Conservation (phyloP, 1,140 invertebrate species). For the Tribolium madens region DNA sequence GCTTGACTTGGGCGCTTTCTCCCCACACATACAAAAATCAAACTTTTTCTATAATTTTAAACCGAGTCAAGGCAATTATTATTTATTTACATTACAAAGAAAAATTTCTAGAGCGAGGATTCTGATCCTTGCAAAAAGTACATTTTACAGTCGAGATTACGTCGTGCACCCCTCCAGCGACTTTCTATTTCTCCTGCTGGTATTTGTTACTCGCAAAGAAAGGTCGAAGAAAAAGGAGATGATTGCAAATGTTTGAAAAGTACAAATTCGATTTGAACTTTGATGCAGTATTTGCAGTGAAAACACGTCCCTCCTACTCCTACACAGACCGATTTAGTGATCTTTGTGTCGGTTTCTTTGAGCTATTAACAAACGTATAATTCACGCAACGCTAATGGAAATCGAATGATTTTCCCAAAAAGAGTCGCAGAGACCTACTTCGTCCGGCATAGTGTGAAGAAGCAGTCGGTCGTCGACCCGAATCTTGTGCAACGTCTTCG, state of each 20-base stretch:
- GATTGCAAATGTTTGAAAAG: constrained; percentile 2
- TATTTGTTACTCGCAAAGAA: constrained; percentile 1
- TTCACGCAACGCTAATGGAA: constrained; percentile 5
- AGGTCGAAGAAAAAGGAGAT: not conserved
- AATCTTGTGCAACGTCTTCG: constrained; percentile 27
- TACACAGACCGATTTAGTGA: not conserved
- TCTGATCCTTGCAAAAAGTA: not conserved
- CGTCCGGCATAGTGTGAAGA: constrained; percentile 4
- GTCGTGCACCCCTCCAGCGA: not conserved
- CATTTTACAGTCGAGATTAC: not conserved
- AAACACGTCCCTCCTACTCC: not conserved
- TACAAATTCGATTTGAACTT: constrained; percentile 15
- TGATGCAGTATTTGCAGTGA: constrained; percentile 12
- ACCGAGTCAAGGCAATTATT: not conserved
- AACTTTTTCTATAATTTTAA: not conserved
- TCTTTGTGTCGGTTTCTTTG: constrained; percentile 23
- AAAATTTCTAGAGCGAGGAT: constrained; percentile 8
- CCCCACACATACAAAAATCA: not conserved
- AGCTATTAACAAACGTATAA: not conserved
- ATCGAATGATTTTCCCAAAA: constrained; percentile 18
- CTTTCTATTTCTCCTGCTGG: constrained; percentile 17
- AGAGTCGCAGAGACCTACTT: not conserved
- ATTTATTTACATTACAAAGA: not conserved
- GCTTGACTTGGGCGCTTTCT: constrained; percentile 12
- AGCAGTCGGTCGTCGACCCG: constrained; percentile 24